A percentile compares a stretch with the other conserved stretches of the same genome.
Evolutionary conservation across 2,888 invertebrate species (phyloP).

Genomic region (Lasioglossum lativentre): DNA sequence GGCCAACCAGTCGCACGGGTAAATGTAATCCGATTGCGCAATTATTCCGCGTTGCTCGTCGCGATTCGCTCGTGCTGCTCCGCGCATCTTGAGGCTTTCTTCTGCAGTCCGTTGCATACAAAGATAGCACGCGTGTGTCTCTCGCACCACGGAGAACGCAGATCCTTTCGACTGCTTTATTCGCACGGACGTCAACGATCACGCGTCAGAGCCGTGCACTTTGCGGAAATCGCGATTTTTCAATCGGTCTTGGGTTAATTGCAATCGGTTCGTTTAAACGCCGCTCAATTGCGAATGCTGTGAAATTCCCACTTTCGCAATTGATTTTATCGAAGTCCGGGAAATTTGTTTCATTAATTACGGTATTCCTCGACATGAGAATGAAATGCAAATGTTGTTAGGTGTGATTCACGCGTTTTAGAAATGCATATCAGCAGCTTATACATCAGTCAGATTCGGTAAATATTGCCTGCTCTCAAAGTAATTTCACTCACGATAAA

Average conservation of each 20-base stretch:
- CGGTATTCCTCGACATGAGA: background rate
- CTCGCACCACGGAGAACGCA: background rate
- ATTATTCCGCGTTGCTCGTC: conserved; percentile 1
- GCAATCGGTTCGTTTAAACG: background rate
- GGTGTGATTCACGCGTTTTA: background rate
- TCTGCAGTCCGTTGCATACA: background rate
- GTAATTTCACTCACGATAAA: too few species aligned
- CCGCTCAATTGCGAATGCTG: too few species aligned
- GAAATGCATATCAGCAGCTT: background rate
- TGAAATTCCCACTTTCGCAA: background rate
- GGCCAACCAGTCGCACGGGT: background rate
- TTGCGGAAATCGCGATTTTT: background rate
- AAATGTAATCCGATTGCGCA: conserved; percentile 20
- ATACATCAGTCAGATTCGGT: background rate
- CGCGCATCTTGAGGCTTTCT: background rate
- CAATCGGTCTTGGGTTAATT: background rate
- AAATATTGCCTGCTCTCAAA: too few species aligned
- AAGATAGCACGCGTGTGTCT: background rate
- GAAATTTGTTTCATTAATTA: background rate
- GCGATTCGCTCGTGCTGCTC: background rate
- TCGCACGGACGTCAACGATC: background rate
- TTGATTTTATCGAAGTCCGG: background rate
- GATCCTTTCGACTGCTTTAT: background rate
- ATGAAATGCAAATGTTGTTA: background rate
- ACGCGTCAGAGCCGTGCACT: background rate